A percentile compares a stretch with the other conserved stretches of the same genome.
phyloP scores from a whole-genome alignment of 2,888 invertebrate genomes.

The Ectropis crepuscularia region DNA sequence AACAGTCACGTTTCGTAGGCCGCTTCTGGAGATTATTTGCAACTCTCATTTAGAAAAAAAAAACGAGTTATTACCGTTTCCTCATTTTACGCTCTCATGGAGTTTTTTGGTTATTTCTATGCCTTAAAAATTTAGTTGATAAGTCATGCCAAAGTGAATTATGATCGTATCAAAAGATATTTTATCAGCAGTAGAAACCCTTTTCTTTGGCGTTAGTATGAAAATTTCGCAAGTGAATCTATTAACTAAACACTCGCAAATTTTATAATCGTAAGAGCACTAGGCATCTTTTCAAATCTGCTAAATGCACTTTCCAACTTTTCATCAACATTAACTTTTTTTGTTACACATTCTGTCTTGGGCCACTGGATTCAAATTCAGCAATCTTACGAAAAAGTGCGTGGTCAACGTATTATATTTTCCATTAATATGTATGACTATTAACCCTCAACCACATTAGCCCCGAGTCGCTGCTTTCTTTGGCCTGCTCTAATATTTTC shows the following conservation, averaged over 20 bases:
- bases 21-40: constrained; percentile 51
- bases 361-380: constrained; percentile 13
- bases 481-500: constrained; percentile 79
- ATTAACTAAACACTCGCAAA: too few species aligned
- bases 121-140: neutral
- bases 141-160: neutral
- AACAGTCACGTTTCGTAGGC: constrained; percentile 56
- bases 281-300: too few species aligned
- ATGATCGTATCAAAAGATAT: too few species aligned
- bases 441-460: constrained; percentile 74
- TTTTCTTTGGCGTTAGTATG: too few species aligned
- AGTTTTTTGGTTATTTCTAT: neutral
- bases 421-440: constrained; percentile 79
- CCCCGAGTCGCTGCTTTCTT: constrained; percentile 66
- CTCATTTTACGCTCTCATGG: constrained; percentile 18
- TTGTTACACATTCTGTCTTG: neutral
- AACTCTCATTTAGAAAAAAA: constrained; percentile 45
- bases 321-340: too few species aligned
- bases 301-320: too few species aligned
- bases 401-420: constrained; percentile 60
- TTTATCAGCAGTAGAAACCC: too few species aligned
- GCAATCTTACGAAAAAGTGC: constrained; percentile 32
- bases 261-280: too few species aligned
- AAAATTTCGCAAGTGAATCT: too few species aligned
- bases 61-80: constrained; percentile 41